Conservation (phyloP, 2,113 vertebrate species). For the Sakesphorus luctuosus region DNA sequence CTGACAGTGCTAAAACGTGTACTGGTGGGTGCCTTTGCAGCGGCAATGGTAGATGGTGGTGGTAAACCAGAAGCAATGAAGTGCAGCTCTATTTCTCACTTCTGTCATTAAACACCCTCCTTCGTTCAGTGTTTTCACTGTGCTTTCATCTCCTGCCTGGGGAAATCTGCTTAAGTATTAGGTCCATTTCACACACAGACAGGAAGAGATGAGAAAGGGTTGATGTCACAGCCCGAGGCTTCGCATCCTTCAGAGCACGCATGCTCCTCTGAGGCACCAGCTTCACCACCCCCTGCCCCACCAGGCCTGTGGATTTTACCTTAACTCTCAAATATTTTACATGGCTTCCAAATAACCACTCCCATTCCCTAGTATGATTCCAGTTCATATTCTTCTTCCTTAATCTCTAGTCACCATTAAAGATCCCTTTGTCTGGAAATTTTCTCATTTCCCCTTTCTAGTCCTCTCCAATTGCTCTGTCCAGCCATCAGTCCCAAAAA, state of each 20-base stretch:
- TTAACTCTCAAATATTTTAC: not conserved
- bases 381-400: not conserved
- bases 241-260: not conserved
- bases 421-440: not conserved
- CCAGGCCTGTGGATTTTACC: not conserved
- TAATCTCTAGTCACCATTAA: not conserved
- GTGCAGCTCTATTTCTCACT: not conserved
- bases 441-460: not conserved
- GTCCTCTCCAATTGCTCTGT: not conserved
- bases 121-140: not conserved
- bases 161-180: not conserved
- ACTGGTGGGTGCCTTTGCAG: not conserved
- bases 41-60: accelerated
- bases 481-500: not conserved
- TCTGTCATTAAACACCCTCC: not conserved
- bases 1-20: not conserved
- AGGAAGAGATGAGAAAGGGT: not conserved
- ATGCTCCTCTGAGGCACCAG: accelerated
- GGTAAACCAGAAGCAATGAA: not conserved
- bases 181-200: not conserved
- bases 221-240: not conserved
- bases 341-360: not conserved
- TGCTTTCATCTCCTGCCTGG: not conserved
- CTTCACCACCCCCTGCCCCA: not conserved
- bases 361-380: not conserved